phyloP scores from a whole-genome alignment of 1,140 invertebrate genomes.

The Calosoma granatense region DNA sequence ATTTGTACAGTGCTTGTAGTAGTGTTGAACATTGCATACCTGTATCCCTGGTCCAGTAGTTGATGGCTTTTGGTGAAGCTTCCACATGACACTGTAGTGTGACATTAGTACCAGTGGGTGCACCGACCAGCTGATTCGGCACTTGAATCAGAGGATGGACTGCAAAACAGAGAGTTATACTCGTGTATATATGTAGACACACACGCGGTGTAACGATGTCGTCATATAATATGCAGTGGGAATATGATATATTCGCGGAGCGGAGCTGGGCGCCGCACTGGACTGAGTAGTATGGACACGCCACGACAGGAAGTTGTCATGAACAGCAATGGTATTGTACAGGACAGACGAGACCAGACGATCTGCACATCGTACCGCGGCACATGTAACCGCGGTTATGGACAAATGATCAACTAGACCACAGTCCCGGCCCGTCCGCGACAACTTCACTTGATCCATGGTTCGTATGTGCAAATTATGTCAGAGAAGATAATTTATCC shows the following conservation, averaged over 20 bases:
- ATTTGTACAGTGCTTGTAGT: too few species aligned
- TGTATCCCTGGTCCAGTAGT: constrained; percentile 77
- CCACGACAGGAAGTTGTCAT: constrained; percentile 11
- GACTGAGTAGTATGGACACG: too few species aligned
- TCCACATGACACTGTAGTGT: constrained; percentile 78
- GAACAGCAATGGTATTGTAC: neutral
- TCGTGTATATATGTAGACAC: constrained; percentile 7
- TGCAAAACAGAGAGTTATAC: constrained; percentile 31
- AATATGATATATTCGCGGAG: neutral
- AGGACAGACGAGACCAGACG: too few species aligned
- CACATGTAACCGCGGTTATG: neutral
- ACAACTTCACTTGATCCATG: neutral
- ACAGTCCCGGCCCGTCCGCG: neutral
- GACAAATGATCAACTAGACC: neutral
- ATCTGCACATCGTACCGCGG: neutral
- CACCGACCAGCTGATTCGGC: constrained; percentile 73
- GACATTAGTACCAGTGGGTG: constrained; percentile 66
- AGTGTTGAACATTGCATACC: constrained; percentile 51
- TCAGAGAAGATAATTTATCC: too few species aligned
- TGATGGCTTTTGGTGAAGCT: constrained; percentile 76
- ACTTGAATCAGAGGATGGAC: constrained; percentile 77
- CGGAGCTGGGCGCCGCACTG: too few species aligned
- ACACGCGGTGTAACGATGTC: neutral
- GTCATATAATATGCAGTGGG: neutral
- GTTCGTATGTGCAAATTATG: too few species aligned